These are phyloP conservation scores for Aphelenchoides fujianensis DNA, from an alignment of 1,140 invertebrate genomes.

Conservation along the genomic window DNA sequence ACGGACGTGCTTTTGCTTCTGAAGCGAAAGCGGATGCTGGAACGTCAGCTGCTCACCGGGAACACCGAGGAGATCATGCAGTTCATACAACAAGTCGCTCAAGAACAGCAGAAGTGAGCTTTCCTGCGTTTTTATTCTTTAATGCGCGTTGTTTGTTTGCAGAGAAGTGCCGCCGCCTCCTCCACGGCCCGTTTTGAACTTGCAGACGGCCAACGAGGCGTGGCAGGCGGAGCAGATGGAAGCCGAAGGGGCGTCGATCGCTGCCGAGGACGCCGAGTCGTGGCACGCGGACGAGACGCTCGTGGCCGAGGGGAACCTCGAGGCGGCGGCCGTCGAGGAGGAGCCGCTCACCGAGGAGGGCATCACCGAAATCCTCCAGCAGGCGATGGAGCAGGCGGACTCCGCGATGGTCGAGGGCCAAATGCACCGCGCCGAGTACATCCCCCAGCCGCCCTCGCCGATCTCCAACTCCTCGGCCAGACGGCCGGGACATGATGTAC, in stretches of 20 bases:
- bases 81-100: slow-evolving; percentile 46
- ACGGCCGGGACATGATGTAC: slow-evolving; percentile 33
- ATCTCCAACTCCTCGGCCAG: slow-evolving; percentile 47
- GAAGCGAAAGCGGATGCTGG: slow-evolving; percentile 60
- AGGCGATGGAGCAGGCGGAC: background rate
- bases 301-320: background rate
- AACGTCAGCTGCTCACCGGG: slow-evolving; percentile 58
- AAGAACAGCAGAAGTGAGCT: slow-evolving; percentile 34
- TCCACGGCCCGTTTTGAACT: slow-evolving; percentile 1
- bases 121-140: slow-evolving; percentile 17
- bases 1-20: slow-evolving; percentile 61
- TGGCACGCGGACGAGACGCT: slow-evolving; percentile 21
- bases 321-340: background rate
- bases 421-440: slow-evolving; percentile 5
- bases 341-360: background rate
- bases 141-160: slow-evolving; percentile 7
- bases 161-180: slow-evolving; percentile 27
- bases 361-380: slow-evolving; percentile 8
- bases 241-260: background rate
- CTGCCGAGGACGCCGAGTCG: background rate
- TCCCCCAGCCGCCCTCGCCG: slow-evolving; percentile 21
- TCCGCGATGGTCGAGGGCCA: slow-evolving; percentile 27
- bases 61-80: slow-evolving; percentile 59
- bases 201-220: slow-evolving; percentile 26
- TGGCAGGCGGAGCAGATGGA: slow-evolving; percentile 18